Evolutionary conservation across 1,140 invertebrate genomes (phyloP).

Genomic region (Stegodyphus dumicola): DNA sequence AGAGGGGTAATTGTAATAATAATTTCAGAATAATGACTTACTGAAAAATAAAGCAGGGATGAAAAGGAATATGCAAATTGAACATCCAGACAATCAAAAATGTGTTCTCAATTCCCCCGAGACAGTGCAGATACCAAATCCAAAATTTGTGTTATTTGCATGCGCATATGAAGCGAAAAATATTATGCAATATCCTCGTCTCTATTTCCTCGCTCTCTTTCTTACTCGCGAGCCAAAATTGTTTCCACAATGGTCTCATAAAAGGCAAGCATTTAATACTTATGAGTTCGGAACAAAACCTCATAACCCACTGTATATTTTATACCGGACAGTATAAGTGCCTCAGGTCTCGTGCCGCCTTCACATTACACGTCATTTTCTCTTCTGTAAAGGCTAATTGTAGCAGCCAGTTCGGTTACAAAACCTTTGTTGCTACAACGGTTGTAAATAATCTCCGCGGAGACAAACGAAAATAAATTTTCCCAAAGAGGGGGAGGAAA

Average conservation of each 20-base stretch:
- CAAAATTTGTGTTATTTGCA: background rate
- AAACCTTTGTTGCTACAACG: constrained; percentile 58
- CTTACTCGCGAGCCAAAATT: background rate
- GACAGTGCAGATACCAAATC: too few relatives aligned
- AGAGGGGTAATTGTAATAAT: too few relatives aligned
- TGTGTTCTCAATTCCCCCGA: too few relatives aligned
- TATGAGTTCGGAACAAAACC: constrained; percentile 48
- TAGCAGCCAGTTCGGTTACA: constrained; percentile 58
- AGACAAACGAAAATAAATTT: constrained; percentile 61
- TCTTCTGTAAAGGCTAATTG: constrained; percentile 59
- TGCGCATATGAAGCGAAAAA: background rate
- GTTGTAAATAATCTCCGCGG: constrained; percentile 45
- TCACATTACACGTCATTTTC: constrained; percentile 16
- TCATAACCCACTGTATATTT: constrained; percentile 48
- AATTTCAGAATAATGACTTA: too few relatives aligned
- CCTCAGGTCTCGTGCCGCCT: constrained; percentile 13
- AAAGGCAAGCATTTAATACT: constrained; percentile 59
- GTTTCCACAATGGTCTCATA: constrained; percentile 52
- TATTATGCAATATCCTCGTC: background rate
- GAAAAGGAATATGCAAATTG: too few relatives aligned
- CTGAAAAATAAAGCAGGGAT: too few relatives aligned
- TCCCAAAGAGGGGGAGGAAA: constrained; percentile 15
- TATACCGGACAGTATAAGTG: constrained; percentile 35
- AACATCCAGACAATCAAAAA: too few relatives aligned
- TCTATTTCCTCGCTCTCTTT: constrained; percentile 16